These are phyloP conservation scores for Choreutis nemorana DNA, from an alignment of 2,888 invertebrate genomes.

Conservation along the genomic window DNA sequence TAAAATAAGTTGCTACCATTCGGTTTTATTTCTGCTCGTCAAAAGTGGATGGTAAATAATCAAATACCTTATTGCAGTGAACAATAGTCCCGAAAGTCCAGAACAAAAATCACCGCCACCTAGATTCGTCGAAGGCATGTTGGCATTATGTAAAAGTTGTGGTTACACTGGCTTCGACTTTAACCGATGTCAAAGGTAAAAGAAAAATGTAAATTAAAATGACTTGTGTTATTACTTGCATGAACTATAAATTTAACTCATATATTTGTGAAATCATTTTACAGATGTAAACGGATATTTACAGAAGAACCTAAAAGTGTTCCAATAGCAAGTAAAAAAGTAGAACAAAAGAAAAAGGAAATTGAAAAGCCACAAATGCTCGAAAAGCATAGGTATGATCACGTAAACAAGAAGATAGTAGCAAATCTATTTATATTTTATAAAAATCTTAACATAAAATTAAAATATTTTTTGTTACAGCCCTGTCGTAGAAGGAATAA, in stretches of 20 bases:
- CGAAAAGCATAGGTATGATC: conserved; percentile 51
- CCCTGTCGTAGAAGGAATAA: conserved; percentile 43
- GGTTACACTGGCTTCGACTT: conserved; percentile 83
- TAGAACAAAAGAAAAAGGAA: conserved; percentile 58
- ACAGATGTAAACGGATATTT: conserved; percentile 73
- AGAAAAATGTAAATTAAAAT: neutral
- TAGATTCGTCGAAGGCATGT: conserved; percentile 73
- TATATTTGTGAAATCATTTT: conserved; percentile 9
- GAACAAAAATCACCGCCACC: conserved; percentile 68
- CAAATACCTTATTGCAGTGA: conserved; percentile 19
- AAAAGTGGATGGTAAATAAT: conserved; percentile 5
- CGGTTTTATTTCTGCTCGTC: no score
- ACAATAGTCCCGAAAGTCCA: conserved; percentile 50
- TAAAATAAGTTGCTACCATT: no score
- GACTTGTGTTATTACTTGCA: neutral
- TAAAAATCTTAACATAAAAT: no score
- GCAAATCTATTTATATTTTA: no score
- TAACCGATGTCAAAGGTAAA: conserved; percentile 75
- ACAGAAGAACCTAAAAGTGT: conserved; percentile 75
- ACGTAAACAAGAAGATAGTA: no score
- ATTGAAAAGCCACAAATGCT: conserved; percentile 37
- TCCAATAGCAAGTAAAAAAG: conserved; percentile 51
- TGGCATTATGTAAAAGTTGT: conserved; percentile 82
- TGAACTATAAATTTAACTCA: conserved; percentile 1
- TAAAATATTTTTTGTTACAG: conserved; percentile 26